Percentiles rank a stretch among this genome's conserved stretches.
Evolutionary conservation across 2,113 vertebrate genomes (phyloP).

Genomic region (Asarcornis scutulata): DNA sequence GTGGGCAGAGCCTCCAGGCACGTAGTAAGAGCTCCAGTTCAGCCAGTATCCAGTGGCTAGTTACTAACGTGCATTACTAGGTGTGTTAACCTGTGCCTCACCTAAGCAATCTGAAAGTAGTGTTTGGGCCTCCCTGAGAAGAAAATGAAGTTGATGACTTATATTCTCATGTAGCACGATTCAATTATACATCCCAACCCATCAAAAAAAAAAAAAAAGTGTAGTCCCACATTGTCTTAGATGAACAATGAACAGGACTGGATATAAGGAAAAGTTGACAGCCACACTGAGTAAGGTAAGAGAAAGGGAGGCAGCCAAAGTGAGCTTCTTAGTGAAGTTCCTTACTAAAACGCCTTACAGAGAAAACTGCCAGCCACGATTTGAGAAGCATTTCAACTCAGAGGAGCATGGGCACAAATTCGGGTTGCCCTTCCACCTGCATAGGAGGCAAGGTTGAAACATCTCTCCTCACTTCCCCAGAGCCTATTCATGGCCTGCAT

Average conservation of each 20-base stretch:
- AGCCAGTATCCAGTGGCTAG: not conserved
- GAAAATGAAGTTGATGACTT: not conserved
- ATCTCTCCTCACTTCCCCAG: not conserved
- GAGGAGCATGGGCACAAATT: not conserved
- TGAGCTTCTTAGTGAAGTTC: not conserved
- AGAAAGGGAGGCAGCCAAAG: not conserved
- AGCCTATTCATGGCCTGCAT: not conserved
- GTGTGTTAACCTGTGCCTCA: not conserved
- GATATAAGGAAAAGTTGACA: not conserved
- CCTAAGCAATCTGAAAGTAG: not conserved
- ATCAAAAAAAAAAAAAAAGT: not conserved
- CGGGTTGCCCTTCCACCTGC: not conserved
- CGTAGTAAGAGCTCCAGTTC: not conserved
- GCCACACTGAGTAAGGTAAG: not conserved
- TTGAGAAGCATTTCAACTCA: not conserved
- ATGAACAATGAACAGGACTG: not conserved
- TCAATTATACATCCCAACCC: not conserved
- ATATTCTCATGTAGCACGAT: not conserved
- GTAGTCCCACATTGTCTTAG: not conserved
- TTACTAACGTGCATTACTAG: not conserved
- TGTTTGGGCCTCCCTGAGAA: not conserved
- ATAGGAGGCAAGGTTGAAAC: not conserved
- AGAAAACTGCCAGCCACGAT: not conserved
- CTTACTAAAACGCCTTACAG: not conserved
- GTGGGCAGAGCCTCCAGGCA: not conserved